Evolutionary conservation across 2,888 invertebrate species (phyloP).

Genomic region (Amiota communis): DNA sequence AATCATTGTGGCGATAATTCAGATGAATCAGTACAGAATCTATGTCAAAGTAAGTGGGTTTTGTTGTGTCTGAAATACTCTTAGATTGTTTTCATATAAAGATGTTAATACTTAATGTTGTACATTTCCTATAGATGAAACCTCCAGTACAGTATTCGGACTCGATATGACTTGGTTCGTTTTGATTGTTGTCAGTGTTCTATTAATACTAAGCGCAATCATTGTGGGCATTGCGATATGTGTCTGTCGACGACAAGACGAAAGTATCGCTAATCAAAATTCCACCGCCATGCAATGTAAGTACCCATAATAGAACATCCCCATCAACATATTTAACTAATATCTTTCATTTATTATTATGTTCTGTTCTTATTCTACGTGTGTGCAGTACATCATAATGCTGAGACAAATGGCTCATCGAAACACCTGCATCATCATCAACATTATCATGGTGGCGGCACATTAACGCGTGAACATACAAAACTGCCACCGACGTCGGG

Average conservation of each 20-base stretch:
- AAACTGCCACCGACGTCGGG: constrained; percentile 82
- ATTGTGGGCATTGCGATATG: constrained; percentile 83
- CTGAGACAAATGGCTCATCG: constrained; percentile 82
- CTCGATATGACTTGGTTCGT: constrained; percentile 85
- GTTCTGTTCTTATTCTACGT: background rate
- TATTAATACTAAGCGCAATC: constrained; percentile 80
- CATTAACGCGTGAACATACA: constrained; percentile 75
- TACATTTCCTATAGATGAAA: constrained; percentile 74
- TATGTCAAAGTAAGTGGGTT: constrained; percentile 92
- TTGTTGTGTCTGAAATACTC: background rate
- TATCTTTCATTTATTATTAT: background rate
- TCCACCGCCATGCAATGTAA: constrained; percentile 74
- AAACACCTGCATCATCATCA: constrained; percentile 75
- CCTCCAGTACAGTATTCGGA: constrained; percentile 80
- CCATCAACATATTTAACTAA: background rate
- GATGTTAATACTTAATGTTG: background rate
- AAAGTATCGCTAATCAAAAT: constrained; percentile 72
- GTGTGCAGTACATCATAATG: constrained; percentile 71
- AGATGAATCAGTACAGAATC: constrained; percentile 88
- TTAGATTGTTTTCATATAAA: too few species aligned
- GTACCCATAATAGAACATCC: constrained; percentile 35
- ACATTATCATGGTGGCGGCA: constrained; percentile 72
- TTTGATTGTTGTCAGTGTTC: constrained; percentile 80
- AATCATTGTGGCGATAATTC: constrained; percentile 96
- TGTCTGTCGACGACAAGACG: constrained; percentile 79